Conservation (phyloP, 2,888 invertebrate genomes). For the Trichogramma evanescens region DNA sequence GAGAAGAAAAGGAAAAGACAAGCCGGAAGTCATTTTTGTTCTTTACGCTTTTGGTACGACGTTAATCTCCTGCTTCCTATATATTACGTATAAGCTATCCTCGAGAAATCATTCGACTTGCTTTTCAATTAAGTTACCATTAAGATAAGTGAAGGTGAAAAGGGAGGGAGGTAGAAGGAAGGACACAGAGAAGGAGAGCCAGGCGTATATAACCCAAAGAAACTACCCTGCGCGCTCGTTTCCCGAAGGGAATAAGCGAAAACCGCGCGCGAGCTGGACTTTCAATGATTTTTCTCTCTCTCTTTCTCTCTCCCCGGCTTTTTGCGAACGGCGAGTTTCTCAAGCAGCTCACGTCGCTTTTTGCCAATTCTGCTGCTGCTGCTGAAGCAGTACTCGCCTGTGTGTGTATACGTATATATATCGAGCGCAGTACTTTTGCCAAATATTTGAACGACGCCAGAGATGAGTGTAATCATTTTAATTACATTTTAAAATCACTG, state of each 20-base stretch:
- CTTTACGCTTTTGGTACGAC: too few species aligned
- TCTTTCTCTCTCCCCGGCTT: too few species aligned
- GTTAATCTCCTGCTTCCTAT: too few species aligned
- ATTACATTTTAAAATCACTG: slow-evolving; percentile 12
- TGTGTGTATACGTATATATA: not conserved
- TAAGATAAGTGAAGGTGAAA: slow-evolving; percentile 16
- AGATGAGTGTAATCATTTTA: not conserved
- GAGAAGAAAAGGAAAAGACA: too few species aligned
- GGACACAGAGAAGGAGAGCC: not conserved
- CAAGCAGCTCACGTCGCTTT: slow-evolving; percentile 13
- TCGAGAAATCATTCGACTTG: slow-evolving; percentile 3
- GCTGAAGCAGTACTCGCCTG: not conserved
- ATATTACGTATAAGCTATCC: too few species aligned
- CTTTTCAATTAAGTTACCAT: slow-evolving; percentile 18
- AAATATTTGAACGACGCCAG: slow-evolving; percentile 6
- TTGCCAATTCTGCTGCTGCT: not conserved
- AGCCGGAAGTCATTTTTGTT: too few species aligned
- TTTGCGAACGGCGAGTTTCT: not conserved
- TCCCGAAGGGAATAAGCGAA: slow-evolving; percentile 7
- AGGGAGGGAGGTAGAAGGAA: too few species aligned
- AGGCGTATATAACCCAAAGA: not conserved
- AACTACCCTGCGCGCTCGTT: not conserved
- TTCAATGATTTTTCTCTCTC: slow-evolving; percentile 4
- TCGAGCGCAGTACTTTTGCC: not conserved
- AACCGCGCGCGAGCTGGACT: not conserved